Base-by-base conservation (phyloP, 2,888 invertebrate genomes). In the Arctia plantaginis region DNA sequence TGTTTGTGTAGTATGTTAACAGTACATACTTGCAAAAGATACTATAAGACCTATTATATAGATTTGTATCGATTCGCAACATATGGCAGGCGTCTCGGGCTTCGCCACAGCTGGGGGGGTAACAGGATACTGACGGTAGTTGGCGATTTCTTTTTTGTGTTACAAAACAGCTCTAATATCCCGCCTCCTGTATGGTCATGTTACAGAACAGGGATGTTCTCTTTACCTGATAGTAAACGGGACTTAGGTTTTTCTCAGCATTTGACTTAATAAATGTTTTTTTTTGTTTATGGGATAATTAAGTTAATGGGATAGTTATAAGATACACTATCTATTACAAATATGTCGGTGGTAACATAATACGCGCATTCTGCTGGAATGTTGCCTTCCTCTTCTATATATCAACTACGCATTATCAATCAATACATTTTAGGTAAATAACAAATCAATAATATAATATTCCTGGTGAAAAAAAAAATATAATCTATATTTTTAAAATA, bases 41-140 rank as follows among this genome's bases (percentile, higher is more conserved):
- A 41, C 4, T 18, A 27, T 66, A 66, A 23, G n/a, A 27, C 64
- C 51, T 73, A 51, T 68, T 47, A 64, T 47, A 59, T 23, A 66
- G 39, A 64, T 65, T 35, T 44, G 3, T 67, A 47, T 66, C 44
- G 23, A 51, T 64, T 66, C 65, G 74, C 78, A 77, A 80, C 84
- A 84, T 82, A 78, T 85, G 84, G 85, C 27, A 78, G 71, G 76
- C 75, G 79, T 74, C 76, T 66, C 62, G 74, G 70, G 72, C 73
- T 74, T 64, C 65, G 20, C n/a, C 83, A 66, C 85, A 82, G 85
- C 80, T 79, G 83, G 85, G 83, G 85, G 77, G 82, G 82, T 72
- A 80, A 83, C 85, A 82, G 84, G 82, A 85, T 80, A 77, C 79
- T 76, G 78, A 69, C 71, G 55, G 77, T 76, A 77, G 80, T 83